Base-by-base conservation (phyloP, 2,797 vertebrate genomes). In the Hafferia zeledoni region DNA sequence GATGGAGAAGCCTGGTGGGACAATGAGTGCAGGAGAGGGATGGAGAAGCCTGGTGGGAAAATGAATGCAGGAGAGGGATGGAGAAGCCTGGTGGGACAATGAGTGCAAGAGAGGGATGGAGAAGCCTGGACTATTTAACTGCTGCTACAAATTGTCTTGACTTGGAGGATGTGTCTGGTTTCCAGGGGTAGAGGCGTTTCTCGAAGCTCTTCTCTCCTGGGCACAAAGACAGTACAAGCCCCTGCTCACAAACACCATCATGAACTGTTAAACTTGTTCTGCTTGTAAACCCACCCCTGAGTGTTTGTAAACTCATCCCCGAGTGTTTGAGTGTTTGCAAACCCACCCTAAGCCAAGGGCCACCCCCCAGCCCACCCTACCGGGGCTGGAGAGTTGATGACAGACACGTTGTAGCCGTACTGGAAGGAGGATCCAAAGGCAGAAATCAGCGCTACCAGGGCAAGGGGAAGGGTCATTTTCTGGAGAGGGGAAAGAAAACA, bases 341-440 rank as follows among this genome's bases (percentile, higher is more conserved):
- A 60, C 37, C 59, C 35, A 9, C 24, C 35, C 25, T 3, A 3
- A 35, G n/a, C 35, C 85, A 28, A 3, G 15, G 46, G 80, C 60
- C 13, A 1, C 33, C 50, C 37, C 20, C n/a, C 53, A 13, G 52
- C 28, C 30, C 2, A 5, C 93, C 97, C 61, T 98, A 99, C 99
- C 90, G 78, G 89, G 5, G 98, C 93, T 17, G 99, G 99, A 55
- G 99, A 99, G 96, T 99, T 99, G 94, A 99, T 89, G 3, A 97
- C 98, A 10, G 99, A 98, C 74, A 99, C 99, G 3, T 99, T 99
- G 96, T 99, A 99, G 23, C 99, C 99, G 1, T 99, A 99, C 97
- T 99, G 99, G 98, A 99, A 99, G 30, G 99, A 99, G 0, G 99
- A 99, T n/a, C 99, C 99, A 52, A 99, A 99, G 1, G 98, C 96